Evolutionary conservation across 2,888 invertebrate genomes (phyloP), one percentile per base, ranked within the genome.

Genomic region (Lacanobia oleracea): DNA sequence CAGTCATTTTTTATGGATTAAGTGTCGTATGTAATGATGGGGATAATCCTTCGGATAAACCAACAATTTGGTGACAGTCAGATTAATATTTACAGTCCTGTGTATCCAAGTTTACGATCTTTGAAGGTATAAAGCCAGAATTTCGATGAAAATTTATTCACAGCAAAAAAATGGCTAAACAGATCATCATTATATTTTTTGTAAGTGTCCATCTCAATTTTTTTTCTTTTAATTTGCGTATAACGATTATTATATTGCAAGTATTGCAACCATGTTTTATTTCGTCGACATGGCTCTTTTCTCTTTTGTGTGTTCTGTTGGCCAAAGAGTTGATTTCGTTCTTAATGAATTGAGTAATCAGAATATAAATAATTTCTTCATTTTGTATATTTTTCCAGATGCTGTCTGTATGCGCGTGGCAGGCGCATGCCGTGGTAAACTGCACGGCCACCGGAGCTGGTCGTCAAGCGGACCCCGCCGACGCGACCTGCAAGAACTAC

Each of bases 401-500:
- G 48, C 54, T 90, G 54, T 86, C 83, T 57, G 16, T 81, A 18
- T 82, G 71, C 65, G 80, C 81, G 40, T 89, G 89, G 90, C 88
- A 91, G 76, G 90, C 84, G 2, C 75, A 91, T 1, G 90, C 91
- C 2, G 85, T 83, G n/a, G 91, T 92, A 2, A 92, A 90, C 79
- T 95, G 94, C 77, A 92, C 94, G 0, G 75, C 87, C 0, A 84
- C 88, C 0, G 91, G 89, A 5, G 89, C 89, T 3, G 95, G 96
- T 4, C 92, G 94, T 2, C 92, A 91, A 79, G 89, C 93, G 0
- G 93, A 96, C 73, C 85, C 91, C 1, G 83, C 72, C 7, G 96
- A 96, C 84, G 84, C 94, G 0, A 93, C 92, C 50, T 96, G 96
- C 84, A 83, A 92, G 79, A 94, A 93, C 80, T 96, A 96, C 86